These are phyloP conservation scores for Psittacara wagleri DNA, from an alignment of 2,113 vertebrate species.

Conservation along the genomic window DNA sequence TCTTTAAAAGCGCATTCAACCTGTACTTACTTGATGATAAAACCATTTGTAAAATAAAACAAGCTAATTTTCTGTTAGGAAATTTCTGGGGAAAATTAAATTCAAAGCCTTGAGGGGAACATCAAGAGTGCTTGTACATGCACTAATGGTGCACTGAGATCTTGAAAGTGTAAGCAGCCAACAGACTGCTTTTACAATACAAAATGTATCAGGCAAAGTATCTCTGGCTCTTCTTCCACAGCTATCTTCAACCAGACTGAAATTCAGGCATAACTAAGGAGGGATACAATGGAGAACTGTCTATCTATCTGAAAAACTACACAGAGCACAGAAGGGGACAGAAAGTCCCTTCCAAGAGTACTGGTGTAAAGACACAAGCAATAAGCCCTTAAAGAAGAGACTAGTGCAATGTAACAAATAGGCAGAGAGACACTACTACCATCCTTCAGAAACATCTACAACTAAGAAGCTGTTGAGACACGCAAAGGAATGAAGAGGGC, in stretches of 20 bases:
- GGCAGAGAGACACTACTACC: neutral
- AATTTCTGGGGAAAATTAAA: neutral
- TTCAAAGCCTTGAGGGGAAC: neutral
- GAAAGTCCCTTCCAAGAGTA: neutral
- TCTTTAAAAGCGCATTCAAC: neutral
- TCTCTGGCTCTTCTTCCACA: neutral
- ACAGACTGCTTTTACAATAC: neutral
- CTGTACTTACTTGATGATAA: neutral
- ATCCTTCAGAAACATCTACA: neutral
- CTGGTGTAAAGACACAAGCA: neutral
- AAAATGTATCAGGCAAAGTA: neutral
- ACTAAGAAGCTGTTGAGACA: constrained; percentile 24
- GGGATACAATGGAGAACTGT: neutral
- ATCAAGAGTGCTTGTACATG: rapidly evolving
- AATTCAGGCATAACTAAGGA: neutral
- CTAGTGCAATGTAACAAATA: neutral
- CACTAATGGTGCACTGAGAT: neutral
- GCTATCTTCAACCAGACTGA: neutral
- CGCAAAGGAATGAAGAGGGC: constrained; percentile 26
- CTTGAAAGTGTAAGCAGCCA: neutral
- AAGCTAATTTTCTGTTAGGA: neutral
- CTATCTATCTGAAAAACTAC: neutral
- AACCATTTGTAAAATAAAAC: neutral
- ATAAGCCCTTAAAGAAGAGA: neutral
- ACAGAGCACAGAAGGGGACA: neutral